Base-by-base conservation (phyloP, 2,888 invertebrate genomes). In the Lepas anatifera region DNA sequence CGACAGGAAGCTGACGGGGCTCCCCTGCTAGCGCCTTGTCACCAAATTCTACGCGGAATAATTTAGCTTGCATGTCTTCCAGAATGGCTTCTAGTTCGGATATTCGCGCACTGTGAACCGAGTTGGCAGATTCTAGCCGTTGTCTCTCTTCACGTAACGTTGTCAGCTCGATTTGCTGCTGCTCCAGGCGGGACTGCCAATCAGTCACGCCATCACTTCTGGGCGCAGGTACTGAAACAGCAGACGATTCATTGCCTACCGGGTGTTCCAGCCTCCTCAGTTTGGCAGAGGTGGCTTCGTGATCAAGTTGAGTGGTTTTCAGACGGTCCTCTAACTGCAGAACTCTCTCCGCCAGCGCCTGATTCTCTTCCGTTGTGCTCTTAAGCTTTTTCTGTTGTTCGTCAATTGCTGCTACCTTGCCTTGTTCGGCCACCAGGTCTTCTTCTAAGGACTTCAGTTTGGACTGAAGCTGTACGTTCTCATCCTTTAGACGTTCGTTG, bases 321-420 rank as follows among this genome's bases (percentile, higher is more conserved):
- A 73, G 71, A 16, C 74, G 69, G 32, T 73, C 73, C 46, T 74
- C 69, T 29, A 75, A 70, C 32, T 68, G 70, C 13, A 27, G 22
- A 75, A 41, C 66, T 66, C 43, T 75, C 69, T 70, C 77, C 74
- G 74, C 69, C 75, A 70, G 25, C 68, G 68, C 70, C 76, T 76
- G 64, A 76, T 71, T 18, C 75, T 74, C 58, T 71, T 73, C 27
- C 73, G 73, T 25, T 76, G 50, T 41, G 75, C 76, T 43, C 75
- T 75, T 66, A 74, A 70, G n/a, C 10, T 13, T 6, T 4, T 1
- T 16, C 29, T 29, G 29, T 22, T 22, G 4, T 35, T 35, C 48
- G 48, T n/a, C 48, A 6, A 25, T 25, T 6, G 48, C n/a, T 18
- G 48, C 10, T 8, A 7, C 48, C 8, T 11, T n/a, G 7, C 7